phyloP scores from a whole-genome alignment of 2,113 vertebrate genomes.

The Dromas ardeola region DNA sequence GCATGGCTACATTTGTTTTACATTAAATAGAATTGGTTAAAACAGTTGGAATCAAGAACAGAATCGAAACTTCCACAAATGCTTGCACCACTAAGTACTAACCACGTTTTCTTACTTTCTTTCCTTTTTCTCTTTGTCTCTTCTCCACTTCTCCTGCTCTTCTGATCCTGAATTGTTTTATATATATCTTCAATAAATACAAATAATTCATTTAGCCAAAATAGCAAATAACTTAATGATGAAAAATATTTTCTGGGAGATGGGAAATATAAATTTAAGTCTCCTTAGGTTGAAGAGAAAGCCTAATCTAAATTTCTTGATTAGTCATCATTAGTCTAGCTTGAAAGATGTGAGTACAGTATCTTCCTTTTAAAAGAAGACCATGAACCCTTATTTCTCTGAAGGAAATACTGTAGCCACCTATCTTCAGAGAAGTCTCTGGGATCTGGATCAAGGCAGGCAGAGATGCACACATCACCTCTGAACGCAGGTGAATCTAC shows the following conservation, averaged over 20 bases:
- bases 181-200: neutral
- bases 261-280: neutral
- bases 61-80: neutral
- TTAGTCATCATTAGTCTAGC: neutral
- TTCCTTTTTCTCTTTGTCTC: neutral
- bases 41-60: neutral
- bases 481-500: neutral
- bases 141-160: neutral
- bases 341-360: neutral
- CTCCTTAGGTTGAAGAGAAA: neutral
- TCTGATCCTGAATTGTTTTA: neutral
- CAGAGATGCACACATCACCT: neutral
- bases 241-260: neutral
- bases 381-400: neutral
- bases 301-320: neutral
- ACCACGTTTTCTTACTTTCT: neutral
- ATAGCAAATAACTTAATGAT: neutral
- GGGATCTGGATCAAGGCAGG: neutral
- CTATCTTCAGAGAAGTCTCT: neutral
- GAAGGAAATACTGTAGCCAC: neutral
- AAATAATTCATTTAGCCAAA: neutral
- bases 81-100: neutral
- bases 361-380: neutral
- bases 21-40: neutral
- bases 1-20: too few species aligned